Conservation (phyloP, 2,797 vertebrate genomes). For the Gorsachius magnificus region DNA sequence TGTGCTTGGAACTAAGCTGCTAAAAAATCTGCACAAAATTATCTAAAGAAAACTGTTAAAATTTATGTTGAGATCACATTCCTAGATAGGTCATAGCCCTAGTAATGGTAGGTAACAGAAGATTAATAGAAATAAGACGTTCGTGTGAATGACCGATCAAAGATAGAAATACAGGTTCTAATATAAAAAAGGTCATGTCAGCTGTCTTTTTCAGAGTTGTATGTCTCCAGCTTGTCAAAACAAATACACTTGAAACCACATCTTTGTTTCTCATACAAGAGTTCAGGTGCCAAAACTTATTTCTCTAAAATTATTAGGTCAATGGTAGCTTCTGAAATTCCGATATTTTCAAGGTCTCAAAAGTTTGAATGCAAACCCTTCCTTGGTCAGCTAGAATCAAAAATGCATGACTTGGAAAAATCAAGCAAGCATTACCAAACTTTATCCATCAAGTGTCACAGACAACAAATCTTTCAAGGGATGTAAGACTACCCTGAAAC, state of each 20-base stretch:
- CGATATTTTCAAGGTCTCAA: background rate
- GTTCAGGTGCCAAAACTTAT: background rate
- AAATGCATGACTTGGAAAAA: background rate
- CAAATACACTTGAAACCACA: background rate
- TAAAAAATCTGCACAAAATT: slow-evolving; percentile 19
- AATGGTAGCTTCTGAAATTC: background rate
- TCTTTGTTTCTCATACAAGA: background rate
- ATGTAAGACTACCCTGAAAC: background rate
- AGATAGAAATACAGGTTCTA: background rate
- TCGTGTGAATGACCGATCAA: background rate
- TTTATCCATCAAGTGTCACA: background rate
- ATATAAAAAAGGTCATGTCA: background rate
- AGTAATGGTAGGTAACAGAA: background rate
- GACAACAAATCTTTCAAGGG: background rate
- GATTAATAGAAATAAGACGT: background rate
- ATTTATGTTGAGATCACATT: background rate
- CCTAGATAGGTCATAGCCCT: background rate
- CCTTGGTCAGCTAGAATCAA: background rate
- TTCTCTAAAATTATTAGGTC: background rate
- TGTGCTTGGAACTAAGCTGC: slow-evolving; percentile 32
- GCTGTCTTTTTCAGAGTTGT: slow-evolving; percentile 15
- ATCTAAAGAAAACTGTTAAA: background rate
- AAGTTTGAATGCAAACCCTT: background rate
- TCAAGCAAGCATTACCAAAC: background rate
- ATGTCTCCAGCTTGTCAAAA: background rate